Evolutionary conservation across 1,140 invertebrate species (phyloP).

Genomic region (Nebria ingens): DNA sequence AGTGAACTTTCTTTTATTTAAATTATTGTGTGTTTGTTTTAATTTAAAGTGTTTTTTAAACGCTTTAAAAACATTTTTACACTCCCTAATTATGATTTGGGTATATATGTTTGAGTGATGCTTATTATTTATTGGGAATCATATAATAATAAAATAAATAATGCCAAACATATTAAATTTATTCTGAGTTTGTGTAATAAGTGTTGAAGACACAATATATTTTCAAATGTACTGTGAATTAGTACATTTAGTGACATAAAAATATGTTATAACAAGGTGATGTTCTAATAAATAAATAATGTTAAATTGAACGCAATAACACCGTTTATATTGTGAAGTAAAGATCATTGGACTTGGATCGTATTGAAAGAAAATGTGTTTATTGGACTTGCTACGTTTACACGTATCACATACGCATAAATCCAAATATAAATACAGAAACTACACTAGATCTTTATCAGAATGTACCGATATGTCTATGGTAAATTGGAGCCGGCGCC

Average conservation of each 20-base stretch:
- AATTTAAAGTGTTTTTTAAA: too few relatives aligned
- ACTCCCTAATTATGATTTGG: too few relatives aligned
- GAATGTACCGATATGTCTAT: neutral
- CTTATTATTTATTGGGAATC: too few relatives aligned
- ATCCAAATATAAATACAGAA: slow-evolving; percentile 1
- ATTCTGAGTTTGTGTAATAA: neutral
- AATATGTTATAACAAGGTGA: neutral
- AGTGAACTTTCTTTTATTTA: too few relatives aligned
- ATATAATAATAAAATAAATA: too few relatives aligned
- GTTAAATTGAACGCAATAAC: neutral
- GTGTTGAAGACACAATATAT: neutral
- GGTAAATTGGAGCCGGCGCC: neutral
- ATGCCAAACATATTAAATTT: too few relatives aligned
- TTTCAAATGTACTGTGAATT: neutral
- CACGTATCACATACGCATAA: slow-evolving; percentile 13
- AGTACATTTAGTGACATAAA: neutral
- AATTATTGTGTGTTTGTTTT: too few relatives aligned
- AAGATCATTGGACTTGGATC: neutral
- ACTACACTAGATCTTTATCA: slow-evolving; percentile 4
- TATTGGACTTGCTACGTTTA: slow-evolving; percentile 13
- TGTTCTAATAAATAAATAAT: neutral
- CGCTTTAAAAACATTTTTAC: too few relatives aligned
- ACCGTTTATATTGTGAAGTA: neutral
- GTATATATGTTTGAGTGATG: too few relatives aligned
- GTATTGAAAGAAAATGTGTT: slow-evolving; percentile 10